Evolutionary conservation across 2,888 invertebrate species (phyloP).

Genomic region (Marronus borbonicus): DNA sequence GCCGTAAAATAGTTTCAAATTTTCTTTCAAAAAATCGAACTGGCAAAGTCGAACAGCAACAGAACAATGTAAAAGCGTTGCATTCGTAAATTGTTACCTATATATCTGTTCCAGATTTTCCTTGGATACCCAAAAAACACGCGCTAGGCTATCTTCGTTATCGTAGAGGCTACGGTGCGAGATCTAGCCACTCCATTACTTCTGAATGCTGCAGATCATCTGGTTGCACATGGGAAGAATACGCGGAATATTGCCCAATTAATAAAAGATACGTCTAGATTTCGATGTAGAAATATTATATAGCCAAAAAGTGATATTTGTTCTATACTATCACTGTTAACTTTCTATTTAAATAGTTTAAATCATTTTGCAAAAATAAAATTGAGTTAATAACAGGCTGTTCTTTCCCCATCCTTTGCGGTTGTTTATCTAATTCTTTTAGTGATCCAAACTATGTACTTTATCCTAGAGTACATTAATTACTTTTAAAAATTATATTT

Average conservation of each 20-base stretch:
- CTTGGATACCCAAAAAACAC: constrained; percentile 67
- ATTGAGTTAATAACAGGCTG: not conserved
- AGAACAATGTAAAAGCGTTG: no score
- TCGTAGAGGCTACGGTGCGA: constrained; percentile 63
- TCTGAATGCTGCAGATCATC: constrained; percentile 75
- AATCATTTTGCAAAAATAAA: constrained; percentile 13
- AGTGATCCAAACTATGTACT: no score
- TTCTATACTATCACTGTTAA: not conserved
- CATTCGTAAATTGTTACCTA: no score
- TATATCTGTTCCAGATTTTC: constrained; percentile 61
- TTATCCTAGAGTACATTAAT: no score
- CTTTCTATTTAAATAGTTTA: constrained; percentile 17
- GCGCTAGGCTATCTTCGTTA: constrained; percentile 64
- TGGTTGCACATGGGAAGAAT: constrained; percentile 78
- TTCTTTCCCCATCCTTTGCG: not conserved
- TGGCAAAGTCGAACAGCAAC: no score
- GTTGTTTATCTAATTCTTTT: no score
- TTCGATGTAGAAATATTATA: not conserved
- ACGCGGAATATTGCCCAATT: constrained; percentile 77
- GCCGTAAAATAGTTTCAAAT: no score
- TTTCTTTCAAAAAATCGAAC: no score
- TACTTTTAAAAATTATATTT: no score
- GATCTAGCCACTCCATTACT: constrained; percentile 71
- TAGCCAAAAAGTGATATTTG: not conserved
- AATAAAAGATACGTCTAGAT: constrained; percentile 70